Base-by-base conservation (phyloP, 2,888 invertebrate species). In the Meghimatium bilineatum region DNA sequence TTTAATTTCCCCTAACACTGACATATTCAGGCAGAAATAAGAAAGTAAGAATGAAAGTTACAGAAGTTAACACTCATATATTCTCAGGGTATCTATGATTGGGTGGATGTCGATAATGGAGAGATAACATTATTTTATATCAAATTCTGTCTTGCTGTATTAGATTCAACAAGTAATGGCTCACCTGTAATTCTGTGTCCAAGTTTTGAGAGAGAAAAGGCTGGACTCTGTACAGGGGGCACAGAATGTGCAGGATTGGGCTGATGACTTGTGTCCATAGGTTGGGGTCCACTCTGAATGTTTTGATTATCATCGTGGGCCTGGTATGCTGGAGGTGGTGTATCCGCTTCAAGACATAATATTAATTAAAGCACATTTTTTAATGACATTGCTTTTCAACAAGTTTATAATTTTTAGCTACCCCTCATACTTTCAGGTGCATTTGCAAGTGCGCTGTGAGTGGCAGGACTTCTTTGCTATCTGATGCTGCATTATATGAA, bases 251-350 rank as follows among this genome's bases (percentile, higher is more conserved):
- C 63, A 32, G 84, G 80, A 32, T 84, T 80, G 1, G 84, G 84
- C 56, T 74, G 74, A 75, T 84, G 84, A 49, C 95, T 93, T 63
- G 91, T 91, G 83, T 91, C 92, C 91, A 91, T 92, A 44, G 91
- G 90, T 72, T 89, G 88, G 38, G 88, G 90, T 14, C 82, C 84
- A 79, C 80, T 87, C 67, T 88, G 88, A 77, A 84, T 88, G 72
- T 88, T 87, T 63, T 87, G 90, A 93, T 95, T 94, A 79, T 96
- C 96, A 90, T 97, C 97, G 0, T 97, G 96, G 0, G 98, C 97
- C 89, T 97, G 97, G 91, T 98, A 98, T 0, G 98, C 97, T 1
- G 98, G 98, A 0, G 98, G 98, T 44, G 98, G 98, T n/a, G 98
- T 98, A 93, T 97, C 98, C 87, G 94, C 93, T 94, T 89, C n/a